A percentile compares a stretch with the other conserved stretches of the same genome.
Evolutionary conservation across 2,888 invertebrate genomes (phyloP).

Genomic region (Thymelicus lineola): DNA sequence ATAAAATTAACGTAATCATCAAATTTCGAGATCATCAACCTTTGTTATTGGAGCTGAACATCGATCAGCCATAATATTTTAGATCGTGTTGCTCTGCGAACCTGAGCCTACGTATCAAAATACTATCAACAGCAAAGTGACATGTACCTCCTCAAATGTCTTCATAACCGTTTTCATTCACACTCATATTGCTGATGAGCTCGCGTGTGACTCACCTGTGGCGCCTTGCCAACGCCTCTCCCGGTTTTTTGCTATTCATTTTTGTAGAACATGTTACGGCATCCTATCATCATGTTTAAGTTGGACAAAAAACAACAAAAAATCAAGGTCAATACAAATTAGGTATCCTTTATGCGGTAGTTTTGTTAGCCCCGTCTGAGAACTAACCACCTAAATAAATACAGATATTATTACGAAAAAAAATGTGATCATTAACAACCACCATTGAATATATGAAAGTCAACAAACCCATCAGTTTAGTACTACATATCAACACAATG

Average conservation of each 20-base stretch:
- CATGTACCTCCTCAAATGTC: not conserved
- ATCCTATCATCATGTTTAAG: constrained; percentile 3
- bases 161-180: not conserved
- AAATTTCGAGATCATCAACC: constrained; percentile 10
- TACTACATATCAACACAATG: no score
- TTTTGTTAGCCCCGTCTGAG: no score
- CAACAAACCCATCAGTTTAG: no score
- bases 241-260: not conserved
- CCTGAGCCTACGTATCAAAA: not conserved
- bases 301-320: no score
- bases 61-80: not conserved
- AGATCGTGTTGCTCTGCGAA: not conserved
- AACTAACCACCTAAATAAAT: no score
- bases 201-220: constrained; percentile 17
- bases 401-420: no score
- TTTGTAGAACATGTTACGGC: constrained; percentile 7
- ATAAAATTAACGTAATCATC: not conserved
- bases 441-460: no score
- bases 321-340: no score
- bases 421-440: no score
- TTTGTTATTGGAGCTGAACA: constrained; percentile 3
- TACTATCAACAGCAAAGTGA: not conserved
- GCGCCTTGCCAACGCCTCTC: constrained; percentile 14
- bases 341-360: no score
- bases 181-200: constrained; percentile 4